Evolutionary conservation across 2,113 vertebrate genomes (phyloP), one percentile per base, ranked within the genome.

Genomic region (Cyphomyrus plagiostoma): DNA sequence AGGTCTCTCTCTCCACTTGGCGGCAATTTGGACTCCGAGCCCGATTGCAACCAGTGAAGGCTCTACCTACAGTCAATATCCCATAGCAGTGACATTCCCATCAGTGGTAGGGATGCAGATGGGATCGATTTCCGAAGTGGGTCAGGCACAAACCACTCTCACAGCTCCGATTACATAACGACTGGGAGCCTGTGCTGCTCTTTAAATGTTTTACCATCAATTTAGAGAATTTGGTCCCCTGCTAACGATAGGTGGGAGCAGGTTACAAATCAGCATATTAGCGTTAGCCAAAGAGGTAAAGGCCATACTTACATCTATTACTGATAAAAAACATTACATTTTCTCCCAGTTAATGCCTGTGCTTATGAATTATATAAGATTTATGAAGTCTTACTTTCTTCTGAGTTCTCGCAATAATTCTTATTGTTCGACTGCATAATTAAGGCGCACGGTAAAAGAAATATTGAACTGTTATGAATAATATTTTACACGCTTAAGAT

Each of bases 51-150:
- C 74, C 83, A 88, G 45, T 46, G 50, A 74, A 50, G 89, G 50
- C 85, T 42, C 21, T 42, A 86, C 85, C 70, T 89, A 89, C 85
- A 90, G 92, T 93, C 92, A 93, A 91, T 93, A 92, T 92, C 91
- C 91, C 91, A 92, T 92, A 91, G 58, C 89, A 83, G 45, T 23
- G 48, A 49, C 90, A 89, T 90, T 92, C 50, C 89, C 74, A 91
- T 92, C 89, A 85, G 90, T 48, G 89, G 80, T 26, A 89, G 30
- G 56, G 26, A 90, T 82, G 30, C 74, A 82, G 70, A 30, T 86
- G 58, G 88, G 89, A 92, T 91, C 91, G 86, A 93, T 92, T 89
- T 86, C 84, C 46, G 77, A 91, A 92, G 87, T 50, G 77, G 26
- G 39, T 86, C 93, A 2, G 35, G 30, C 6, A 4, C 74, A 80